Conservation (phyloP, 2,113 vertebrate species). For the Connochaetes taurinus region DNA sequence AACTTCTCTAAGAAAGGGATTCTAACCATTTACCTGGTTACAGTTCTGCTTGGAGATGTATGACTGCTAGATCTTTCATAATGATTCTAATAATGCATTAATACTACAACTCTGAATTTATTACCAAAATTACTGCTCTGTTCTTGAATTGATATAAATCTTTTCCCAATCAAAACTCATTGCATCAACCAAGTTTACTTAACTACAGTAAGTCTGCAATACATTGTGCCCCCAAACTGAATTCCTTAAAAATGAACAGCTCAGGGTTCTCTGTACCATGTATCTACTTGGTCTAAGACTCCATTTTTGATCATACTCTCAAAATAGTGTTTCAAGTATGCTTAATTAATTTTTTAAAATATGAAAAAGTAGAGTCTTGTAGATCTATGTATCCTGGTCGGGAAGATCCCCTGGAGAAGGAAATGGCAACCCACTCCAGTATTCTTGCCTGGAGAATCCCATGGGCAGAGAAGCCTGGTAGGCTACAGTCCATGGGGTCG, state of each 20-base stretch:
- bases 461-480: too few relatives aligned
- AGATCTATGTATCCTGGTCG: neutral
- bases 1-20: neutral
- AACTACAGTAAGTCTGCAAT: neutral
- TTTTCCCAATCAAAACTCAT: slow-evolving; percentile 20
- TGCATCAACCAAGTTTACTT: neutral
- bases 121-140: slow-evolving; percentile 20
- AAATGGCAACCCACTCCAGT: too few relatives aligned
- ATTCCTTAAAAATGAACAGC: neutral
- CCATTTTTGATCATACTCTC: neutral
- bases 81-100: neutral
- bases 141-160: slow-evolving; percentile 6
- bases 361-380: slow-evolving; percentile 2
- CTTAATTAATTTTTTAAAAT: neutral
- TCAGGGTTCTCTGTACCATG: neutral
- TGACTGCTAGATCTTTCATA: neutral
- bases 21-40: slow-evolving; percentile 9
- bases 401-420: too few relatives aligned
- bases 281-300: neutral
- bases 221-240: neutral
- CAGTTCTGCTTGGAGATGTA: neutral
- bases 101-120: neutral
- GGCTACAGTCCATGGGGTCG: too few relatives aligned
- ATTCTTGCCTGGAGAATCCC: too few relatives aligned
- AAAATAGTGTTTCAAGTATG: neutral